Conservation (phyloP, 2,797 vertebrate species). For the Martes flavigula region DNA sequence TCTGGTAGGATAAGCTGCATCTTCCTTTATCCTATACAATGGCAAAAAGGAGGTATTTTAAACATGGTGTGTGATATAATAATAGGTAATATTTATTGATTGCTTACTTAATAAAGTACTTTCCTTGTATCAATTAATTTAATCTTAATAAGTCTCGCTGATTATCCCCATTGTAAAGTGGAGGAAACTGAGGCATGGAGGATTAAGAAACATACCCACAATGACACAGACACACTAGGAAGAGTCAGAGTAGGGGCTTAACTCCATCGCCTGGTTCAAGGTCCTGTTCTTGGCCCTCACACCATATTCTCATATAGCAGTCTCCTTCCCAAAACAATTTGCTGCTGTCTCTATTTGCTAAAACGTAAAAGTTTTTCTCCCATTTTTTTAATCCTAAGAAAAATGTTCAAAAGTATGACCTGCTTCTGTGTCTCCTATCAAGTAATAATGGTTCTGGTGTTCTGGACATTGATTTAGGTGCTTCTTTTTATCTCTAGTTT, state of each 20-base stretch:
- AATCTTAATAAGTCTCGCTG: background rate
- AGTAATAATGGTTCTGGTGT: conserved; percentile 31
- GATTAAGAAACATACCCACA: background rate
- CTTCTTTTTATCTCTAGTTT: background rate
- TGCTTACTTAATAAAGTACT: background rate
- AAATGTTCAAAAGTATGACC: conserved; percentile 28
- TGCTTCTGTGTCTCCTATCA: background rate
- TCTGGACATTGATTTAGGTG: conserved; percentile 30
- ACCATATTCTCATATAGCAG: background rate
- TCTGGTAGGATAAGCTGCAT: background rate
- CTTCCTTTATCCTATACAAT: background rate
- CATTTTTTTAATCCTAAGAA: conserved; percentile 13
- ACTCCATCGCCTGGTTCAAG: background rate
- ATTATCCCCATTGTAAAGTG: background rate
- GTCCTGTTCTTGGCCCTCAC: background rate
- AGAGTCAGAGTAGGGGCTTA: background rate
- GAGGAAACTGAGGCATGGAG: background rate
- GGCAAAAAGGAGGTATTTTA: background rate
- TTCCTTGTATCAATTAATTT: background rate
- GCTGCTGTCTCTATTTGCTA: background rate
- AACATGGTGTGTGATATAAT: background rate
- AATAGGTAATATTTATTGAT: background rate
- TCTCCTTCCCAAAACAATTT: background rate
- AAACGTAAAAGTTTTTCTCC: background rate
- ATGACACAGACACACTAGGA: background rate